Conservation (phyloP, 2,797 vertebrate species). For the Arctocebus calabarensis region DNA sequence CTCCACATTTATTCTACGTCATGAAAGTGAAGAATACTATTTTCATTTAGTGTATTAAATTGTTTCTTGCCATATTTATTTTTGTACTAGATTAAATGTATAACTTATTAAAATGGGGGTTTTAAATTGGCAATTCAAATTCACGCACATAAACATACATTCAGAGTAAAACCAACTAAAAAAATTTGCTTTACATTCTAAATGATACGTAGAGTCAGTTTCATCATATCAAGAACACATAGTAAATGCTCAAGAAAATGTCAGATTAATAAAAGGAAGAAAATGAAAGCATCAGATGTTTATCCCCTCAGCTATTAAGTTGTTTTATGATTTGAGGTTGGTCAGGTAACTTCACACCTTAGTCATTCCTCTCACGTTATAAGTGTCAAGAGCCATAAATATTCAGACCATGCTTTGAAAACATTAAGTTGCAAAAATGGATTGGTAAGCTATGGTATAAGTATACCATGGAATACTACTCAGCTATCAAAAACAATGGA, state of each 20-base stretch:
- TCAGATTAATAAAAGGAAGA: conserved; percentile 52
- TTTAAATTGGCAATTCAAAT: conserved; percentile 36
- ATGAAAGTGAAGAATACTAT: background rate
- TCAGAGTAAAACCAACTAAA: background rate
- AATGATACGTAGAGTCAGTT: background rate
- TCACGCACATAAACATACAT: background rate
- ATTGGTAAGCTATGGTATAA: too few species aligned
- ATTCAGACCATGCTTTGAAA: background rate
- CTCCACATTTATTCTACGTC: background rate
- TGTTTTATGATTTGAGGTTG: background rate
- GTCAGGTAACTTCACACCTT: background rate
- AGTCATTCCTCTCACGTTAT: background rate
- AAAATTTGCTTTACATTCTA: background rate
- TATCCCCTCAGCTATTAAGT: background rate
- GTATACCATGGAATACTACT: too few species aligned
- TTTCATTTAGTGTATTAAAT: conserved; percentile 48
- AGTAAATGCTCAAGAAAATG: conserved; percentile 9
- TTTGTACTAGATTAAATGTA: background rate
- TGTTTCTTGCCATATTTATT: background rate
- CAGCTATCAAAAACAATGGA: too few species aligned
- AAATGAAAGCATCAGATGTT: conserved; percentile 11
- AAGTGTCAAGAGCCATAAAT: background rate
- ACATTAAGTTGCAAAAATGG: background rate
- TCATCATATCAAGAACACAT: conserved; percentile 10
- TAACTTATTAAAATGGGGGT: conserved; percentile 1